Evolutionary conservation across 2,888 invertebrate genomes (phyloP).

Genomic region (Onchidella celtica): DNA sequence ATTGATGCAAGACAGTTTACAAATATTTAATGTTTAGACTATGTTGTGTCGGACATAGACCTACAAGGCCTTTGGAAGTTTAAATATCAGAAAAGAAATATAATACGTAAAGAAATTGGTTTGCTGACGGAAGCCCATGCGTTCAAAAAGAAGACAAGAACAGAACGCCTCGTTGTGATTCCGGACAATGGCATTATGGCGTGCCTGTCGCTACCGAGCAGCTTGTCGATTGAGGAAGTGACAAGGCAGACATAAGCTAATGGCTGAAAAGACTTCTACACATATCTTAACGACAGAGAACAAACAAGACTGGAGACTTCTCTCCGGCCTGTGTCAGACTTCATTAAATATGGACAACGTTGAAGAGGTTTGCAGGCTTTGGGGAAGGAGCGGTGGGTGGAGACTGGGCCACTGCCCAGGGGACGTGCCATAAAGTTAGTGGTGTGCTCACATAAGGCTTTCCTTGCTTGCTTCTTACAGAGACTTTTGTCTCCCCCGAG

Average conservation of each 20-base stretch:
- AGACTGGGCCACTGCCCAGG: not conserved
- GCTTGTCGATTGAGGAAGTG: too few species aligned
- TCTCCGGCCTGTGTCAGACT: slow-evolving; percentile 11
- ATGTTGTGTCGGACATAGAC: too few species aligned
- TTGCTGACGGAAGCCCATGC: too few species aligned
- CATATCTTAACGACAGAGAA: not conserved
- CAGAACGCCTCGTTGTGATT: too few species aligned
- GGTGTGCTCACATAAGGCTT: slow-evolving; percentile 15
- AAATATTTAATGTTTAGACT: too few species aligned
- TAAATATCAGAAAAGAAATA: too few species aligned
- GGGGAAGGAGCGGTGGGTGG: not conserved
- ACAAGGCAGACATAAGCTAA: not conserved
- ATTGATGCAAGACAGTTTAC: too few species aligned
- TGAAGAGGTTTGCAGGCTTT: not conserved
- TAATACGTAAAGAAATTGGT: too few species aligned
- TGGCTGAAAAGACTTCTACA: not conserved
- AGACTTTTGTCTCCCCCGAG: slow-evolving; percentile 12
- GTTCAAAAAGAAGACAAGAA: too few species aligned
- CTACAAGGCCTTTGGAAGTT: too few species aligned
- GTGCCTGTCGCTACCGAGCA: too few species aligned
- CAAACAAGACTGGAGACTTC: not conserved
- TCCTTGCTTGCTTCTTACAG: not conserved
- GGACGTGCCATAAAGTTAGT: slow-evolving; percentile 30
- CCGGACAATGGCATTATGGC: too few species aligned
- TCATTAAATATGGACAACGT: slow-evolving; percentile 37